Evolutionary conservation across 30 jellyfish, hydroid and myxozoan species (phyloP).

Genomic region (Chironex yamaguchii): DNA sequence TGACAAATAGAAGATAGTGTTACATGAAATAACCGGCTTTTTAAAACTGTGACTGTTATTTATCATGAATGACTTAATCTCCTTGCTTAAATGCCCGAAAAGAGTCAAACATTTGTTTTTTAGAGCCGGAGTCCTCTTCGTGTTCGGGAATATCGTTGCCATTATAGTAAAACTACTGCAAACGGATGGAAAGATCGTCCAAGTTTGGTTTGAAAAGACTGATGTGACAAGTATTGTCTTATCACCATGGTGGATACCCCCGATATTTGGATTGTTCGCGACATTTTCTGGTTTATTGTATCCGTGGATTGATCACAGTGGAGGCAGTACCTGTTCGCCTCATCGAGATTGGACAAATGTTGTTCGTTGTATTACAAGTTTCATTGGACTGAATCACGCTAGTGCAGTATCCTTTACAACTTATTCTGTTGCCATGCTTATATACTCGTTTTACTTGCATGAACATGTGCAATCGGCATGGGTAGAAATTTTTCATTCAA

Average conservation of each 20-base stretch:
- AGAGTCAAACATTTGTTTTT: constrained; percentile 38
- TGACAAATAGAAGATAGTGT: too few relatives aligned
- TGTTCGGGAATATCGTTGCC: constrained; percentile 66
- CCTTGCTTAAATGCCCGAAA: background rate
- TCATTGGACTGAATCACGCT: constrained; percentile 75
- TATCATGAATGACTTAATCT: background rate
- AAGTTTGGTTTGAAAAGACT: background rate
- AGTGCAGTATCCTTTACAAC: constrained; percentile 81
- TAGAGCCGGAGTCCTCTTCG: constrained; percentile 66
- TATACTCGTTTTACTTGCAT: too few relatives aligned
- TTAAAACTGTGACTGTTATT: too few relatives aligned
- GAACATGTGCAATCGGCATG: too few relatives aligned
- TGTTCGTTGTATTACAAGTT: constrained; percentile 69
- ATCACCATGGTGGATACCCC: constrained; percentile 82
- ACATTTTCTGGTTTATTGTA: constrained; percentile 71
- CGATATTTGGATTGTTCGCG: constrained; percentile 69
- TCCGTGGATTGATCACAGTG: constrained; percentile 71
- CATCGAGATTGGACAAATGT: constrained; percentile 81
- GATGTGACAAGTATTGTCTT: background rate
- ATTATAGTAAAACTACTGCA: constrained; percentile 48
- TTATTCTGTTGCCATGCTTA: too few relatives aligned
- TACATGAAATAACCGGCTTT: too few relatives aligned
- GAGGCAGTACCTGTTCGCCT: constrained; percentile 62
- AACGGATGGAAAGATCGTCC: background rate
- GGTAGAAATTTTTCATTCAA: too few relatives aligned